Evolutionary conservation across 2,888 invertebrate genomes (phyloP).

Genomic region (Pyrocoelia pectoralis): DNA sequence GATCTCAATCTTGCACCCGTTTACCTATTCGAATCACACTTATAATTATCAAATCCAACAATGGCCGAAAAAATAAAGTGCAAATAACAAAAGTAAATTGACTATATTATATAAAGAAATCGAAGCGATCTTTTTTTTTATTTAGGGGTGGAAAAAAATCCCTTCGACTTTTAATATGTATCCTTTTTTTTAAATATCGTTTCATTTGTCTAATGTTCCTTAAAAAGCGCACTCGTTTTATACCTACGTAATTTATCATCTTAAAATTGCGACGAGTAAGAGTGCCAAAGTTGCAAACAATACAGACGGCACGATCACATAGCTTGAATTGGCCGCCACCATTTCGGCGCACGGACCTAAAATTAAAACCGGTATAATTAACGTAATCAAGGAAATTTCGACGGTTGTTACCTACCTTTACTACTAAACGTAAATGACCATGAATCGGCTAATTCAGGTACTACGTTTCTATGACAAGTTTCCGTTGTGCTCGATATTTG

Average conservation of each 20-base stretch:
- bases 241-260: constrained; percentile 28
- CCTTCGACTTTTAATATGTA: constrained; percentile 25
- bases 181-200: constrained; percentile 26
- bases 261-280: constrained; percentile 13
- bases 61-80: constrained; percentile 28
- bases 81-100: constrained; percentile 31
- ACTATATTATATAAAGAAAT: constrained; percentile 23
- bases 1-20: constrained; percentile 32
- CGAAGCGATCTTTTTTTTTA: constrained; percentile 5
- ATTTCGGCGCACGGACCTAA: constrained; percentile 40
- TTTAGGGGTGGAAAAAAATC: constrained; percentile 15
- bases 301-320: constrained; percentile 18
- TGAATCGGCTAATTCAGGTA: constrained; percentile 64
- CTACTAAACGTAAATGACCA: constrained; percentile 74
- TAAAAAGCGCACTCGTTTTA: not conserved
- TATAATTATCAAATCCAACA: constrained; percentile 34
- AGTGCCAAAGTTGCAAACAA: constrained; percentile 14
- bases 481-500: constrained; percentile 65
- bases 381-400: not conserved
- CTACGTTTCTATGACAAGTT: constrained; percentile 66
- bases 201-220: constrained; percentile 29
- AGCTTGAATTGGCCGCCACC: constrained; percentile 21
- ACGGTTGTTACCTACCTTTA: constrained; percentile 62
- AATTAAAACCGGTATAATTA: too few relatives aligned
- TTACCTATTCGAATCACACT: constrained; percentile 31